phyloP scores from a whole-genome alignment of 1,140 invertebrate genomes.

The Scaptomyza graminum region DNA sequence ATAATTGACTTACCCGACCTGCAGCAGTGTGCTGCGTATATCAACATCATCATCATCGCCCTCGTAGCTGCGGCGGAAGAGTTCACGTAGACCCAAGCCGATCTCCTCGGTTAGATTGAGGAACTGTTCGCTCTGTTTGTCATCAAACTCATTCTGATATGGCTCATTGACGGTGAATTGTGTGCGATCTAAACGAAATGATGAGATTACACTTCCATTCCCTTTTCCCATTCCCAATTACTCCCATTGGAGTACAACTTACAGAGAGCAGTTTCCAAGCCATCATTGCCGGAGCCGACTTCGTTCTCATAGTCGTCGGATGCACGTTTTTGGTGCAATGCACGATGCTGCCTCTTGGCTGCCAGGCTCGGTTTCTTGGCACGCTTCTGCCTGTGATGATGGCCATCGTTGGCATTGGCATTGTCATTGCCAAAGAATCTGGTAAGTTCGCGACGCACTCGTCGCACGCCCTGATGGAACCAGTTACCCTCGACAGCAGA shows the following conservation, averaged over 20 bases:
- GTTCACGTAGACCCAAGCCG: slow-evolving; percentile 30
- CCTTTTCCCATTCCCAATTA: neutral
- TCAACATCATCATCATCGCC: slow-evolving; percentile 57
- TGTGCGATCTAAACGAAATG: slow-evolving; percentile 45
- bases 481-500: slow-evolving; percentile 43
- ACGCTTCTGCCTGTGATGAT: slow-evolving; percentile 12
- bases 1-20: slow-evolving; percentile 54
- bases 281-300: slow-evolving; percentile 35
- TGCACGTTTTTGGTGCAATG: slow-evolving; percentile 26
- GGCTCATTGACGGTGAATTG: slow-evolving; percentile 64
- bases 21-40: slow-evolving; percentile 42
- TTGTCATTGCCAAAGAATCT: slow-evolving; percentile 57
- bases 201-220: neutral
- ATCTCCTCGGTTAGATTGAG: slow-evolving; percentile 43
- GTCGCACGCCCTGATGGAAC: slow-evolving; percentile 57
- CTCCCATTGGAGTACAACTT: slow-evolving; percentile 17
- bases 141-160: slow-evolving; percentile 30
- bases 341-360: slow-evolving; percentile 27
- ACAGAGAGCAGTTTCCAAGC: slow-evolving; percentile 44
- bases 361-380: slow-evolving; percentile 11
- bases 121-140: slow-evolving; percentile 43
- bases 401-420: slow-evolving; percentile 10
- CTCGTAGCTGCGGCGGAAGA: slow-evolving; percentile 44
- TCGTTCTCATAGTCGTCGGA: slow-evolving; percentile 53
- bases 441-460: slow-evolving; percentile 69